These are phyloP conservation scores for Agrotis exclamationis DNA, from an alignment of 2,888 invertebrate genomes.

Conservation along the genomic window DNA sequence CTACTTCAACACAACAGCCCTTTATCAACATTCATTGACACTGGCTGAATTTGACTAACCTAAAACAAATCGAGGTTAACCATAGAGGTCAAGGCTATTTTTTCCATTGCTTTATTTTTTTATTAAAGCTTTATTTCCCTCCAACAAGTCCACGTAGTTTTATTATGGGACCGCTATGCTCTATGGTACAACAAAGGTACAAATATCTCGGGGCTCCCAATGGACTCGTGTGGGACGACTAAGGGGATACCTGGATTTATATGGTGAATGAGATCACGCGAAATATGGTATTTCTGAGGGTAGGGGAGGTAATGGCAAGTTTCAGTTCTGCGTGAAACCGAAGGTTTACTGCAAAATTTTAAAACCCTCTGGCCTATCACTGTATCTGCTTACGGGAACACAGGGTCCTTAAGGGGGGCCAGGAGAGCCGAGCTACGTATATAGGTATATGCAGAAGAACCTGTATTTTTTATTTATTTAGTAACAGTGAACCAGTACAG, in stretches of 20 bases:
- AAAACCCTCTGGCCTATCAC: no score
- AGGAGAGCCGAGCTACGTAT: no score
- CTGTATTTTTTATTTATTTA: no score
- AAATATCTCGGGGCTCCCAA: constrained; percentile 33
- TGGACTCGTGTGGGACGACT: constrained; percentile 26
- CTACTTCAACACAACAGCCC: background rate
- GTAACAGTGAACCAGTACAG: no score
- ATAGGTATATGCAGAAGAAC: no score
- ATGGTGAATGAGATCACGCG: constrained; percentile 46
- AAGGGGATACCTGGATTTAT: constrained; percentile 53
- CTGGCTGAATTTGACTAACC: constrained; percentile 49
- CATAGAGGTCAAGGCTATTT: constrained; percentile 48
- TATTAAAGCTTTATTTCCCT: constrained; percentile 38
- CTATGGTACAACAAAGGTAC: constrained; percentile 28
- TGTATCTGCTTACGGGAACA: no score
- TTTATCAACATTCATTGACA: constrained; percentile 15
- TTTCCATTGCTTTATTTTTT: constrained; percentile 42
- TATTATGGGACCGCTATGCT: constrained; percentile 30
- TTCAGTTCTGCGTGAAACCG: background rate
- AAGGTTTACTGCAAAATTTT: no score
- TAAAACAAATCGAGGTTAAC: constrained; percentile 40
- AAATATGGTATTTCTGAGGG: constrained; percentile 33
- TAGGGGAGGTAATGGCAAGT: background rate
- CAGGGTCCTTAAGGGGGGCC: no score
- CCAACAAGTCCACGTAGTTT: constrained; percentile 32